Evolutionary conservation across 1,140 invertebrate genomes (phyloP).

Genomic region (Drosophila suzukii): DNA sequence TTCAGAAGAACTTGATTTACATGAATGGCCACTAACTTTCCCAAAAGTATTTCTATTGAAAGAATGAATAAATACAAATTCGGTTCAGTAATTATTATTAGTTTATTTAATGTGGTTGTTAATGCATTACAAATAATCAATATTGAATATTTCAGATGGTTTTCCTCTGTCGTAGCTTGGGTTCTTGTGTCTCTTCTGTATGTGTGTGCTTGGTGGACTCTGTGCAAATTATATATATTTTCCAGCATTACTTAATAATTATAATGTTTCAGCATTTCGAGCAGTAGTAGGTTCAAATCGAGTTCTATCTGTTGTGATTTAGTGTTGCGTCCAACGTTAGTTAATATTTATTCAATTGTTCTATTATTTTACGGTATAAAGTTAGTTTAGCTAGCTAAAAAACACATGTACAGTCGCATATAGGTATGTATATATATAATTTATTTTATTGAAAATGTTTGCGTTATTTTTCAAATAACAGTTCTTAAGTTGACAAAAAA

Average conservation of each 20-base stretch:
- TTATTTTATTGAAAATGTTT: slow-evolving; percentile 57
- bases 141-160: slow-evolving; percentile 69
- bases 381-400: slow-evolving; percentile 76
- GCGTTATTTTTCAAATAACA: slow-evolving; percentile 73
- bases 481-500: slow-evolving; percentile 47
- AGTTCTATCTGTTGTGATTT: slow-evolving; percentile 46
- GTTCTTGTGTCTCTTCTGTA: slow-evolving; percentile 38
- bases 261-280: slow-evolving; percentile 72
- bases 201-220: slow-evolving; percentile 28
- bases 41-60: background rate
- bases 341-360: slow-evolving; percentile 51
- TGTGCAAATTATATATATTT: slow-evolving; percentile 65
- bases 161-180: slow-evolving; percentile 53
- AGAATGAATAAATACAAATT: background rate
- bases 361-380: slow-evolving; percentile 77
- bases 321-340: slow-evolving; percentile 45
- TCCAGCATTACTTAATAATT: slow-evolving; percentile 53
- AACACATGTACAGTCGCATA: slow-evolving; percentile 73
- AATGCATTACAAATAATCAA: slow-evolving; percentile 57
- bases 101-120: slow-evolving; percentile 66
- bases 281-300: slow-evolving; percentile 63
- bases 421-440: slow-evolving; percentile 40
- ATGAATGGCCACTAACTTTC: background rate
- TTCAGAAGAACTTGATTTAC: too few species aligned
- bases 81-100: slow-evolving; percentile 38